Evolutionary conservation across 2,888 invertebrate genomes (phyloP).

Genomic region (Acleris emargana): DNA sequence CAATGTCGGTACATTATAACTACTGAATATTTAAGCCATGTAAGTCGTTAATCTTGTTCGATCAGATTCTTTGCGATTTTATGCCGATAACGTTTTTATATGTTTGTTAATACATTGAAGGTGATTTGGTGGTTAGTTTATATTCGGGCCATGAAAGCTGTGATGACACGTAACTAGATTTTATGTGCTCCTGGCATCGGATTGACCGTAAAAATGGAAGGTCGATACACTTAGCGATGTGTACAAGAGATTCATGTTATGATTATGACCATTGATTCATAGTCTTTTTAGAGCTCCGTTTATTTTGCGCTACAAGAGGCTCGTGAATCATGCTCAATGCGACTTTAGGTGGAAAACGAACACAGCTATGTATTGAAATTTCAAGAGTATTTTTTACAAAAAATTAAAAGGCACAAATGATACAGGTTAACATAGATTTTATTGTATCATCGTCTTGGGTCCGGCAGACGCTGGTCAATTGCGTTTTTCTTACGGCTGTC

Average conservation of each 20-base stretch:
- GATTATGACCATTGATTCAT: slow-evolving; percentile 57
- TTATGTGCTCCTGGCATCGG: slow-evolving; percentile 56
- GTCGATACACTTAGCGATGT: slow-evolving; percentile 59
- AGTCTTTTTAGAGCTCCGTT: slow-evolving; percentile 39
- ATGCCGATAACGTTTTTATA: slow-evolving; percentile 21
- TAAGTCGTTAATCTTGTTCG: slow-evolving; percentile 25
- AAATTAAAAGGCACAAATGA: background rate
- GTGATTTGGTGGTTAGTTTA: slow-evolving; percentile 41
- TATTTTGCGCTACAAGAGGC: slow-evolving; percentile 22
- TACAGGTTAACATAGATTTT: too few species aligned
- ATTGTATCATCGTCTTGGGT: background rate
- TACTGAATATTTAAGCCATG: slow-evolving; percentile 26
- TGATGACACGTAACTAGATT: slow-evolving; percentile 47
- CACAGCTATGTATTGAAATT: slow-evolving; percentile 6
- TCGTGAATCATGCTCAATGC: slow-evolving; percentile 26
- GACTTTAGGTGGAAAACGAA: slow-evolving; percentile 18
- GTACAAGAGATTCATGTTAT: slow-evolving; percentile 52
- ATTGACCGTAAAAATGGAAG: slow-evolving; percentile 63
- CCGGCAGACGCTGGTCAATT: background rate
- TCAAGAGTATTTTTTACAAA: slow-evolving; percentile 1
- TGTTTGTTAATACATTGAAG: slow-evolving; percentile 7
- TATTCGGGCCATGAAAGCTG: slow-evolving; percentile 49
- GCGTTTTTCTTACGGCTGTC: slow-evolving; percentile 23
- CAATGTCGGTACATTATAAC: background rate
- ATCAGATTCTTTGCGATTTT: slow-evolving; percentile 26